Conservation (phyloP, 2,888 invertebrate genomes). For the Dryococelus australis region DNA sequence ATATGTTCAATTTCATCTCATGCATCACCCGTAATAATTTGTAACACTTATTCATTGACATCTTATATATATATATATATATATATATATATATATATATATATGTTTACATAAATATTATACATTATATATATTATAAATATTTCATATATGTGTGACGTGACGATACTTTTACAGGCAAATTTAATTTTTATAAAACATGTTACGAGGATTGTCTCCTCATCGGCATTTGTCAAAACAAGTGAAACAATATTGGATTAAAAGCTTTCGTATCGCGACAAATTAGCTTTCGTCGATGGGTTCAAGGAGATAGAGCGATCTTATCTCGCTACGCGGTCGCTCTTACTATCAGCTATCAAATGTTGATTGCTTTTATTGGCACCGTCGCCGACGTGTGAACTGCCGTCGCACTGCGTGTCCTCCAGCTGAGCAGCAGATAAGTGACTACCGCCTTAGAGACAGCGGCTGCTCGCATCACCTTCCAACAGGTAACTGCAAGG, state of each 20-base stretch:
- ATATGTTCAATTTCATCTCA: too few relatives aligned
- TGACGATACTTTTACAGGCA: too few relatives aligned
- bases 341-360: background rate
- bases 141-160: too few relatives aligned
- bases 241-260: background rate
- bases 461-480: background rate
- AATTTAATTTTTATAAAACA: too few relatives aligned
- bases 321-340: background rate
- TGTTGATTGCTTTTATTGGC: slow-evolving; percentile 16
- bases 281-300: slow-evolving; percentile 2
- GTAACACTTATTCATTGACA: too few relatives aligned
- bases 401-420: too few relatives aligned
- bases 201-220: background rate
- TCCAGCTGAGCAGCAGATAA: background rate
- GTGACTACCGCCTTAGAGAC: background rate
- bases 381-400: background rate
- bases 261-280: background rate
- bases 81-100: too few relatives aligned
- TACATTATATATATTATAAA: too few relatives aligned
- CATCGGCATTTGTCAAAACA: background rate
- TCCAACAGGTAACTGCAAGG: background rate
- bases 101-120: too few relatives aligned
- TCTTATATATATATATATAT: too few relatives aligned
- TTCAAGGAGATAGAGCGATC: background rate
- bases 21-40: too few relatives aligned